phyloP scores from a whole-genome alignment of 2,888 invertebrate species.

The Drosophila anomalipes region DNA sequence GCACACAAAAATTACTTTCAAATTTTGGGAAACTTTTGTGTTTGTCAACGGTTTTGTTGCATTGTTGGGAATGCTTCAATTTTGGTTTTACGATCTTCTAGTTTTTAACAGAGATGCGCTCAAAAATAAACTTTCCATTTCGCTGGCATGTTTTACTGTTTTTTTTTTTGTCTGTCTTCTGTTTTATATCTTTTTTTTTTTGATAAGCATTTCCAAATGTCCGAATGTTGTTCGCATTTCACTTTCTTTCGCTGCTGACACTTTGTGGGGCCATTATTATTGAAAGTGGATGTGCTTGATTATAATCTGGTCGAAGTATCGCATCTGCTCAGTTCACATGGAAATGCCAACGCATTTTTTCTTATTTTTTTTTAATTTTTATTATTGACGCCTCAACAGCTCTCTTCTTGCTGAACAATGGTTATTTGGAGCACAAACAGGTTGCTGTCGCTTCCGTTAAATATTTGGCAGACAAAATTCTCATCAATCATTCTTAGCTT shows the following conservation, averaged over 20 bases:
- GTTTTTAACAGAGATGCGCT: conserved; percentile 39
- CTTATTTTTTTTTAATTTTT: not conserved
- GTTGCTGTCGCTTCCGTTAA: conserved; percentile 64
- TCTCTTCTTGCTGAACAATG: conserved; percentile 24
- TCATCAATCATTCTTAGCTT: conserved; percentile 73
- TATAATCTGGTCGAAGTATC: conserved; percentile 65
- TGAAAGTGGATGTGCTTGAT: conserved; percentile 70
- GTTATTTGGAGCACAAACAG: conserved; percentile 35
- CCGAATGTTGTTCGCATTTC: conserved; percentile 68
- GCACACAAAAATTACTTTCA: conserved; percentile 45
- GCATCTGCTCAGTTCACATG: conserved; percentile 21
- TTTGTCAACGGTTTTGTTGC: conserved; percentile 19
- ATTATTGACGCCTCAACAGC: not conserved
- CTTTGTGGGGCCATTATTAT: conserved; percentile 67
- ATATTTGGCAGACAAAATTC: conserved; percentile 59
- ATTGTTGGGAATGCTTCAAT: conserved; percentile 45
- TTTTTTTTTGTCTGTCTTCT: conserved; percentile 23
- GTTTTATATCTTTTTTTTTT: conserved; percentile 10
- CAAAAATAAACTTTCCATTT: conserved; percentile 70
- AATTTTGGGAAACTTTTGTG: conserved; percentile 48
- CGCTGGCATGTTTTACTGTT: conserved; percentile 50
- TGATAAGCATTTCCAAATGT: conserved; percentile 66
- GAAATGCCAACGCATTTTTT: conserved; percentile 26
- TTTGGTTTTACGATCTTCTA: conserved; percentile 52
- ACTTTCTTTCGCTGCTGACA: conserved; percentile 67